A percentile compares a stretch with the other conserved stretches of the same genome.
Evolutionary conservation across 2,888 invertebrate species (phyloP).

Genomic region (Stenurella melanura): DNA sequence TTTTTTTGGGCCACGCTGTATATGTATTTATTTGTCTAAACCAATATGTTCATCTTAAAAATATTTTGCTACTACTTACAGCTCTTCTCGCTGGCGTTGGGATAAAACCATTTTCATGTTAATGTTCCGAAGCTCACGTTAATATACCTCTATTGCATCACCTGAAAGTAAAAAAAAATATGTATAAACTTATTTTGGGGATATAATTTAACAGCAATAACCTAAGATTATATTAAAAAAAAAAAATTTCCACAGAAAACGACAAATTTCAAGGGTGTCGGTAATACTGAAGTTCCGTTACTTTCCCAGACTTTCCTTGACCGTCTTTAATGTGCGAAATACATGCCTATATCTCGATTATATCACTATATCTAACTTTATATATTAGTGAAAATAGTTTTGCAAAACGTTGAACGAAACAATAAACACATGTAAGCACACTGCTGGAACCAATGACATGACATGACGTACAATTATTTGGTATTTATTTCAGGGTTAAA

Average conservation of each 20-base stretch:
- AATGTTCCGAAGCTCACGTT: slow-evolving; percentile 69
- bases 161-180: slow-evolving; percentile 62
- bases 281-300: neutral
- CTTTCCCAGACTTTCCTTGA: neutral
- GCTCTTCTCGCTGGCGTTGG: slow-evolving; percentile 99
- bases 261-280: neutral
- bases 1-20: too few species aligned
- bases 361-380: too few species aligned
- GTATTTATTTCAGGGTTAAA: too few species aligned
- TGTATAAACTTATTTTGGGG: neutral
- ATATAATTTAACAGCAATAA: too few species aligned
- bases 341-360: neutral
- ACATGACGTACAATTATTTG: too few species aligned
- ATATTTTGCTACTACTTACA: slow-evolving; percentile 83
- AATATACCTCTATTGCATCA: slow-evolving; percentile 68
- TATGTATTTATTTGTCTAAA: too few species aligned
- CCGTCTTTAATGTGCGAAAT: neutral
- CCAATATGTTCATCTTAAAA: too few species aligned
- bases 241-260: neutral
- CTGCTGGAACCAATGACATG: too few species aligned
- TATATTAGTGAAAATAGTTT: too few species aligned
- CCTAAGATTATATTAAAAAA: too few species aligned
- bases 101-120: slow-evolving; percentile 99
- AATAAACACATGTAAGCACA: too few species aligned
- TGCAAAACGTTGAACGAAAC: too few species aligned